Evolutionary conservation across 2,888 invertebrate species (phyloP), one percentile per base, ranked within the genome.

Genomic region (Troides oblongomaculatus): DNA sequence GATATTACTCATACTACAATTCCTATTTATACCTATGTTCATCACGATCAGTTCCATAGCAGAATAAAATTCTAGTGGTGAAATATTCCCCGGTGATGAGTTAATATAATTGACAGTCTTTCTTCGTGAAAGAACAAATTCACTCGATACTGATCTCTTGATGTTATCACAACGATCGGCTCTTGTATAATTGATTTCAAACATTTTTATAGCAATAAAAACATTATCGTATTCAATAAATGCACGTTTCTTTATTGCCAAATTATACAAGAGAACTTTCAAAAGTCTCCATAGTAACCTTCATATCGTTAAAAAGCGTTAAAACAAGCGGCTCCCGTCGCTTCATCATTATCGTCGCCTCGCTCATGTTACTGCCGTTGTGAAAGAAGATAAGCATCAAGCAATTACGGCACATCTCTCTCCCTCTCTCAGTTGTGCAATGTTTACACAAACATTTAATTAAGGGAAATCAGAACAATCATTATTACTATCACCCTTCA

Each of bases 391-490:
- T 81, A 76, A 75, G 78, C 79, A 83, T 84, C 84, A 77, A 74
- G 68, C 75, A 76, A 81, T 80, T 79, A 81, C 80, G 74, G 79
- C 78, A 81, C 80, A 78, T 81, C 79, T 80, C 80, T 80, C 78
- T 79, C 76, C 84, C 79, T 79, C 79, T 80, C 78, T 79, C 76
- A 76, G 77, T 84, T 81, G 74, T 73, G 84, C 80, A 82, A 84
- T 73, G 73, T 73, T 67, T 72, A 67, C 50, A 70, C 72, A 71
- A 73, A 69, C 72, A 74, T 72, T 74, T 75, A 74, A 77, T 76
- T 76, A 72, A 75, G 73, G 72, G 74, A 78, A 77, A 76, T 73
- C 72, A 73, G 72, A 74, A 76, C 76, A 76, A 74, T 78, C 73
- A 72, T 68, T 71, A 60, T 70, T 25, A 12, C 43, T 58, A 65